Evolutionary conservation across 2,113 vertebrate genomes (phyloP).

Genomic region (Amia ocellicauda): DNA sequence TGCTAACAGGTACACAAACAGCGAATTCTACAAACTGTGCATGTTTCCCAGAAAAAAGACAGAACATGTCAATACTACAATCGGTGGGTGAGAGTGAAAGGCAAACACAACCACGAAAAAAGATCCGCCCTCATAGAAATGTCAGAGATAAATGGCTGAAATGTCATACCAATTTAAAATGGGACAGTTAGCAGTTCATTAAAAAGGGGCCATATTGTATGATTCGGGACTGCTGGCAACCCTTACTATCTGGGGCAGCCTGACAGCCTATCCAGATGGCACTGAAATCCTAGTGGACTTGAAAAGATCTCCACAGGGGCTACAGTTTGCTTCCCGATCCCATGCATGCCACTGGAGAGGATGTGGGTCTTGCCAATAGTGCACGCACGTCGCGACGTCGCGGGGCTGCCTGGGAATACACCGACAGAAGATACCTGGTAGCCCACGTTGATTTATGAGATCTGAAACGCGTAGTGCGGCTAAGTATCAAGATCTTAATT

Average conservation of each 20-base stretch:
- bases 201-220: slow-evolving; percentile 47
- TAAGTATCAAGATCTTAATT: slow-evolving; percentile 40
- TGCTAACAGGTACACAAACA: too few relatives aligned
- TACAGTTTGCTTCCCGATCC: slow-evolving; percentile 35
- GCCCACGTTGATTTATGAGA: slow-evolving; percentile 37
- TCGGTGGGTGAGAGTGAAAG: too few relatives aligned
- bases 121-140: slow-evolving; percentile 43
- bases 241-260: slow-evolving; percentile 38
- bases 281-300: slow-evolving; percentile 43
- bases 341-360: slow-evolving; percentile 30
- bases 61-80: too few relatives aligned
- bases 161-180: slow-evolving; percentile 53
- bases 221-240: slow-evolving; percentile 43
- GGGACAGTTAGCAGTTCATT: slow-evolving; percentile 48
- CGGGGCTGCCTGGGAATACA: slow-evolving; percentile 28
- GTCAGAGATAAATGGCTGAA: slow-evolving; percentile 73
- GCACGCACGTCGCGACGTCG: slow-evolving; percentile 16
- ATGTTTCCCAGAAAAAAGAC: too few relatives aligned
- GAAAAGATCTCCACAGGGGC: slow-evolving; percentile 45
- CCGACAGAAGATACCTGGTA: slow-evolving; percentile 28
- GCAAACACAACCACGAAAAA: too few relatives aligned
- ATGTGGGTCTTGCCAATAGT: slow-evolving; percentile 29
- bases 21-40: too few relatives aligned
- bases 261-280: slow-evolving; percentile 51
- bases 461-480: slow-evolving; percentile 34